Base-by-base conservation (phyloP, 2,113 vertebrate genomes). In the Agapornis roseicollis region DNA sequence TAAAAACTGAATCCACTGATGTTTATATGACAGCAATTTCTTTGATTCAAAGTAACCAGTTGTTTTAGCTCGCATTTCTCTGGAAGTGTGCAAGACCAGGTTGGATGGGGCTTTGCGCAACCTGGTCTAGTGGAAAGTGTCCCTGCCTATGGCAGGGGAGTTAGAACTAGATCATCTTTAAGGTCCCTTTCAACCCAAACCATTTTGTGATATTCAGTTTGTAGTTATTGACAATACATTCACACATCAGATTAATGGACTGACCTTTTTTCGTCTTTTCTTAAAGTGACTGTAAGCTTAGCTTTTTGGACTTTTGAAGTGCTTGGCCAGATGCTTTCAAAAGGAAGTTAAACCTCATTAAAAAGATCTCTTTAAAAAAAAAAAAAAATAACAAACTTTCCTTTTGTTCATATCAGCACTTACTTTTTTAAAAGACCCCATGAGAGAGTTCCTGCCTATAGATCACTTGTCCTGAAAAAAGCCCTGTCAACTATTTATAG, bases 401-500 rank as follows among this genome's bases (percentile, higher is more conserved):
- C 94, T 97, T 97, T 96, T 96, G 89, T 96, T 97, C 96, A 85
- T 94, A 97, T 85, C 86, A 88, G 76, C 81, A 96, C 95, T 95
- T 94, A 95, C 94, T 90, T 96, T 95, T 94, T 78, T 91, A 96
- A 96, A 96, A 97, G 95, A 96, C 90, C 83, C 94, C 95, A 95
- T 94, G 96, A 91, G 96, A 95, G 93, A 92, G 76, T 93, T 94
- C 87, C 55, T 94, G 79, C 79, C 93, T 94, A 94, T 79, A 94
- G 90, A 96, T 96, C 94, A 93, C 94, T 96, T 93, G 71, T 89
- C 95, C 90, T 88, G 72, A 95, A 95, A 71, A 96, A 96, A 96
- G 93, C 93, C 91, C 86, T 90, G 92, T 95, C 97, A 94, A 94
- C 97, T 96, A 97, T 97, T 97, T 97, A 96, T 97, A 97, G 93